Evolutionary conservation across 64 coral and sea anemone species (phyloP).

Genomic region (Dendronephthya gigantea): DNA sequence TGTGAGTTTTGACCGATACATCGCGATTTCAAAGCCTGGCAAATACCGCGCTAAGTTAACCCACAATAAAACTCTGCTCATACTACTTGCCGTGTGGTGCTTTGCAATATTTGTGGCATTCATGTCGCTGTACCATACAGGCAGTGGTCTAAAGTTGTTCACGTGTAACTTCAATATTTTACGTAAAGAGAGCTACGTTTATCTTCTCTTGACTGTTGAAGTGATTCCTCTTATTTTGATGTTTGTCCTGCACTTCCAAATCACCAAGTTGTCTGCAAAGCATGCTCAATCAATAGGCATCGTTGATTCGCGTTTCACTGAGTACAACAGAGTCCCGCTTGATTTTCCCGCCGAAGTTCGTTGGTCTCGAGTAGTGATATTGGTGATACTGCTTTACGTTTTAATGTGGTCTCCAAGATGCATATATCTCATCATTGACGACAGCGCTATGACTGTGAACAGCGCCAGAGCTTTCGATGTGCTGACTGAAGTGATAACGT

Average conservation of each 20-base stretch:
- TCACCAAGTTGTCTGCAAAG: neutral
- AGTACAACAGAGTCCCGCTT: neutral
- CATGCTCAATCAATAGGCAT: neutral
- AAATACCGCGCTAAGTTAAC: neutral
- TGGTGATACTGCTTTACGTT: neutral
- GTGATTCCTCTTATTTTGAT: neutral
- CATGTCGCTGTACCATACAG: neutral
- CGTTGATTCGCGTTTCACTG: neutral
- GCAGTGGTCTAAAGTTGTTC: neutral
- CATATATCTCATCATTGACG: neutral
- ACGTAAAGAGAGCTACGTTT: neutral
- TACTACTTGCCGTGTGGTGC: neutral
- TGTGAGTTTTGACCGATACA: neutral
- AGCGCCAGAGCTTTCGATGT: neutral
- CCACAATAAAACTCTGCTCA: neutral
- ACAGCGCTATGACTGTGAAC: neutral
- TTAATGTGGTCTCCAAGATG: neutral
- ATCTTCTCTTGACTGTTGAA: neutral
- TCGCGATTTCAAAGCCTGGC: neutral
- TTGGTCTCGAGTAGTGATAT: slow-evolving; percentile 6
- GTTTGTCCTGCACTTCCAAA: neutral
- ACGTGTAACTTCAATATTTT: slow-evolving; percentile 1
- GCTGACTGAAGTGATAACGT: neutral
- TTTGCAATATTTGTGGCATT: slow-evolving; percentile 1
- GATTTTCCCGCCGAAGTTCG: neutral